Percentiles rank a stretch among this genome's conserved stretches.
Evolutionary conservation across 2,113 vertebrate species (phyloP).

Genomic region (Xenopus laevis): DNA sequence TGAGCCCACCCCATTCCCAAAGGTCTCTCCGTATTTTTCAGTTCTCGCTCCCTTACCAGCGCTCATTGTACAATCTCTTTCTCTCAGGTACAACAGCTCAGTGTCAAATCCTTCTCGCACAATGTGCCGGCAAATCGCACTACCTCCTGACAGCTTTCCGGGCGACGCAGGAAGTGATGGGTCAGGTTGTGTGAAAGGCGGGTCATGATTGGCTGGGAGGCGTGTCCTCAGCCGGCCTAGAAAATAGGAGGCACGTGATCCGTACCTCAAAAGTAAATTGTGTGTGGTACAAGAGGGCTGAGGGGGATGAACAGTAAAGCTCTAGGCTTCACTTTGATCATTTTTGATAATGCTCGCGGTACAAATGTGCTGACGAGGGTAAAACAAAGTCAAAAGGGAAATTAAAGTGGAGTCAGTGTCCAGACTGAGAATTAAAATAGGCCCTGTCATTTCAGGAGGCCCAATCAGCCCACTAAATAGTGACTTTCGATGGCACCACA

Average conservation of each 20-base stretch:
- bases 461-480: no score
- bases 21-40: no score
- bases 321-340: no score
- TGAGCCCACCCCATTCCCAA: background rate
- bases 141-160: conserved; percentile 6
- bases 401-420: no score
- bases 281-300: no score
- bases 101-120: background rate
- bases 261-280: background rate
- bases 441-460: no score
- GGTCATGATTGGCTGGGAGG: background rate
- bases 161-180: conserved; percentile 11
- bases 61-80: conserved; percentile 8
- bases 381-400: no score
- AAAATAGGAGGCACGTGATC: background rate
- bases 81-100: background rate
- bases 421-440: no score
- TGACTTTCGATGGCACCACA: no score
- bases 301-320: no score
- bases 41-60: background rate
- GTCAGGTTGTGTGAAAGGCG: background rate
- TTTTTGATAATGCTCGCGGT: no score
- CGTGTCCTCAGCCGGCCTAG: background rate
- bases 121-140: conserved; percentile 19
- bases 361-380: no score